These are phyloP conservation scores for Turritopsis dohrnii DNA, from an alignment of 30 jellyfish, hydroid and myxozoan species.

Conservation along the genomic window DNA sequence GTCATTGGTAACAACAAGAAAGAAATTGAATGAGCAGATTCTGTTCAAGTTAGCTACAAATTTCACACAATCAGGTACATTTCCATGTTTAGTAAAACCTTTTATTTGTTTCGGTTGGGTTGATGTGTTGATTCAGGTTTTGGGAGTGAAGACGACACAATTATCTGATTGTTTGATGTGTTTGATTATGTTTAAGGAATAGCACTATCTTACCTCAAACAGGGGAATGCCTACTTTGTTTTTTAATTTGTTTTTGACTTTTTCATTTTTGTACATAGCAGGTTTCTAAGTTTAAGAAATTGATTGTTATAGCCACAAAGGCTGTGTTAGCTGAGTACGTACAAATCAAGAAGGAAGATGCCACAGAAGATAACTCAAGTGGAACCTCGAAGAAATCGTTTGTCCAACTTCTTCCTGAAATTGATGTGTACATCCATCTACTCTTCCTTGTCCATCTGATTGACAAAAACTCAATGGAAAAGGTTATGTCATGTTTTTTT, in stretches of 20 bases:
- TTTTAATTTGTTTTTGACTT: not conserved
- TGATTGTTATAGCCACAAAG: conserved; percentile 21
- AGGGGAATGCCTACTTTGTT: not conserved
- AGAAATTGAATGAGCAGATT: conserved; percentile 61
- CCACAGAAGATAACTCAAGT: conserved; percentile 54
- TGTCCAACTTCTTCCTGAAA: conserved; percentile 73
- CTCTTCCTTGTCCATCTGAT: conserved; percentile 44
- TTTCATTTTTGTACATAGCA: not conserved
- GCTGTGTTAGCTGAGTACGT: conserved; percentile 36
- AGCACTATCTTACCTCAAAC: not conserved
- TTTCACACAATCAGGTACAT: conserved; percentile 58
- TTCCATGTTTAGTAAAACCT: no score
- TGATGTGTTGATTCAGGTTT: no score
- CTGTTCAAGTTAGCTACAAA: conserved; percentile 40
- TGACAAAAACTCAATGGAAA: conserved; percentile 47
- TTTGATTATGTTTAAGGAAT: no score
- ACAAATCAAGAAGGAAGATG: conserved; percentile 37
- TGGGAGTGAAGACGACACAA: no score
- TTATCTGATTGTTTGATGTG: no score
- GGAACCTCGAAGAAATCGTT: conserved; percentile 40
- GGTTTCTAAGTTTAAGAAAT: not conserved
- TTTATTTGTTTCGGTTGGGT: no score
- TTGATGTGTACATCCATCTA: conserved; percentile 68
- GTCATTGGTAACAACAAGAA: conserved; percentile 69
- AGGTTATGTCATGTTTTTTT: conserved; percentile 35